Base-by-base conservation (phyloP, 2,797 vertebrate genomes). In the Hippopotamyrus pictus region DNA sequence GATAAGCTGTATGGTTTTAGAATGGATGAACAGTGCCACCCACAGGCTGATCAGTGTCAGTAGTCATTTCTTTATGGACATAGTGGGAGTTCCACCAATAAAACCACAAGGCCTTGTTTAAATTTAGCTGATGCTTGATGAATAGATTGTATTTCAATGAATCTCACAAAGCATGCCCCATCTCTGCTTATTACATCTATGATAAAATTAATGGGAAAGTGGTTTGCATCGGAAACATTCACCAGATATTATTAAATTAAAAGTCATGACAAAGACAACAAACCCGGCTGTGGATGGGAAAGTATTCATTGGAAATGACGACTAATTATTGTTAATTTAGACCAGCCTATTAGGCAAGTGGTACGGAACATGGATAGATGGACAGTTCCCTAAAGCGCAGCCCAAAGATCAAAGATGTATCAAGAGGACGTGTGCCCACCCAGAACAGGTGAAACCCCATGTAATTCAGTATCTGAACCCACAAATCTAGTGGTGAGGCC, bases 11-110 rank as follows among this genome's bases (percentile, higher is more conserved):
- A 82, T 46, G 76, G 33, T 44, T 44, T 82, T 19, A 82, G 2
- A 82, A 82, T 82, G 76, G 37, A 46, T 46, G 41, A 82, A 82
- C 41, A 82, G 76, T 82, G 76, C 76, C 76, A 82, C 76, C 41
- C 4, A 17, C 7, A 82, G 76, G 76, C 41, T 82, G 19, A 46
- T 22, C 7, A 82, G 41, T 73, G 76, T 82, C 76, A 82, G 76
- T 46, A 17, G 3, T 82, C 37, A 82, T n/a, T 46, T 82, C 76
- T n/a, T 9, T 73, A 3, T 82, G 5, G 19, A 82, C 41, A n/a
- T 44, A 44, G 76, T 46, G 14, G 41, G 76, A 46, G 37, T 44
- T 46, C 19, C 19, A 41, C 14, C 33, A 79, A 9, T 73, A 73
- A 73, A 33, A 73, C 29, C 65, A 73, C 65, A 73, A 79, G 0